Percentiles rank a stretch among this genome's conserved stretches.
Conservation (phyloP, 1,140 invertebrate species). For the Bombus fervidus region DNA sequence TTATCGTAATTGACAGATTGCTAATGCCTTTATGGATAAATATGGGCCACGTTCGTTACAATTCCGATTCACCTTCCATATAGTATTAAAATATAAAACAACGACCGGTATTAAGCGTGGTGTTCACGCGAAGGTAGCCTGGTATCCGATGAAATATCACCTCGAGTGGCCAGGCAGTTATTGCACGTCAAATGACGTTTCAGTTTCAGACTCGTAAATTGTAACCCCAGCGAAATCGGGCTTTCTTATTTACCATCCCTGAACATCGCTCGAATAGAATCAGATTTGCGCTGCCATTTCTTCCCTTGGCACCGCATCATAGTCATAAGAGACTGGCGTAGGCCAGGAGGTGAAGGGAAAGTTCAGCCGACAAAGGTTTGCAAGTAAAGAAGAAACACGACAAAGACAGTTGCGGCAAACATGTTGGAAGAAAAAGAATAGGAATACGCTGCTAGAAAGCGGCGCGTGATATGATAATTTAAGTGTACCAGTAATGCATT, state of each 20-base stretch:
- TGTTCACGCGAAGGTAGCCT: background rate
- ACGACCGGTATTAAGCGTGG: background rate
- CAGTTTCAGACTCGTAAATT: conserved; percentile 19
- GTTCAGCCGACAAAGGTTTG: background rate
- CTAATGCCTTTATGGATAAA: background rate
- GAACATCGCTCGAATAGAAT: conserved; percentile 35
- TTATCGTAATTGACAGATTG: conserved; percentile 12
- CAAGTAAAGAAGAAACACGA: background rate
- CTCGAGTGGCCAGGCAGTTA: conserved; percentile 4
- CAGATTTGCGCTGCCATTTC: conserved; percentile 19
- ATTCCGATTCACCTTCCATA: background rate
- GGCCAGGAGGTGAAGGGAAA: background rate
- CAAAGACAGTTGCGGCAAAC: background rate
- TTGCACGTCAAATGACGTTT: conserved; percentile 9
- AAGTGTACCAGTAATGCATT: conserved; percentile 51
- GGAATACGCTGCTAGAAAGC: background rate
- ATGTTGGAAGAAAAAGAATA: background rate
- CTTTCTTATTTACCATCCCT: conserved; percentile 24
- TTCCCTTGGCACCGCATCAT: conserved; percentile 13
- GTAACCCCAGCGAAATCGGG: background rate
- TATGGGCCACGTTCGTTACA: background rate
- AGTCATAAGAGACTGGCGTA: conserved; percentile 5
- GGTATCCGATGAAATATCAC: background rate
- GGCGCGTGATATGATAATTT: conserved; percentile 48
- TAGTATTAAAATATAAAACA: conserved; percentile 28